Conservation (phyloP, 2,113 vertebrate species). For the Gambusia holbrooki region DNA sequence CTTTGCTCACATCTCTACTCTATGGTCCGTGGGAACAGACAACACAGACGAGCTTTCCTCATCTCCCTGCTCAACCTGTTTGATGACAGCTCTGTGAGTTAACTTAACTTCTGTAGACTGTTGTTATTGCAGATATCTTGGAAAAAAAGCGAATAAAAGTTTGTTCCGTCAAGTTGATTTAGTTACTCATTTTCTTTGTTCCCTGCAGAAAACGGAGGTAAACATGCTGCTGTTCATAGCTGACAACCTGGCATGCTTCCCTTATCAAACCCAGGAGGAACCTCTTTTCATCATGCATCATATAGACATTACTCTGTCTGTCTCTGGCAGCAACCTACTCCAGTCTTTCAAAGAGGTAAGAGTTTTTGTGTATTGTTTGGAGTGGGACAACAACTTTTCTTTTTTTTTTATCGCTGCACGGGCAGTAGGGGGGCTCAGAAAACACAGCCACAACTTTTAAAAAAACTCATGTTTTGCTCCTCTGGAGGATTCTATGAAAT, state of each 20-base stretch:
- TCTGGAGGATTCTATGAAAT: no score
- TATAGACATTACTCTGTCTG: constrained; percentile 96
- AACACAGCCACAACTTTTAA: no score
- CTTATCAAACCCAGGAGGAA: constrained; percentile 96
- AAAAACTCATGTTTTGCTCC: no score
- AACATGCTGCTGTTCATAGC: constrained; percentile 97
- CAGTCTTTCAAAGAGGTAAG: constrained; percentile 99
- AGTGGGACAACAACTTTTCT: neutral
- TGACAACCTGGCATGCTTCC: constrained; percentile 98
- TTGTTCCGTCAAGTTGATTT: neutral
- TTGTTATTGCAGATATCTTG: neutral
- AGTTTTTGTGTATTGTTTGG: neutral
- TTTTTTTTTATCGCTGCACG: neutral
- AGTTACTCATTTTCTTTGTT: constrained; percentile 12
- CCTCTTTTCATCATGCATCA: constrained; percentile 99
- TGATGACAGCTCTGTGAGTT: constrained; percentile 94
- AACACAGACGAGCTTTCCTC: constrained; percentile 95
- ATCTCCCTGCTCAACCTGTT: constrained; percentile 97
- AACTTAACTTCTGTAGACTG: neutral
- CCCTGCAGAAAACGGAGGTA: constrained; percentile 93
- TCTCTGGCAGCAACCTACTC: constrained; percentile 96
- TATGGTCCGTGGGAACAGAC: constrained; percentile 95
- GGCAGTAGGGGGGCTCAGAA: neutral
- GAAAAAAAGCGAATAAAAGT: neutral
- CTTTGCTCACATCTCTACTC: constrained; percentile 94